Conservation (phyloP, 2,113 vertebrate species). For the Phyllostomus discolor region DNA sequence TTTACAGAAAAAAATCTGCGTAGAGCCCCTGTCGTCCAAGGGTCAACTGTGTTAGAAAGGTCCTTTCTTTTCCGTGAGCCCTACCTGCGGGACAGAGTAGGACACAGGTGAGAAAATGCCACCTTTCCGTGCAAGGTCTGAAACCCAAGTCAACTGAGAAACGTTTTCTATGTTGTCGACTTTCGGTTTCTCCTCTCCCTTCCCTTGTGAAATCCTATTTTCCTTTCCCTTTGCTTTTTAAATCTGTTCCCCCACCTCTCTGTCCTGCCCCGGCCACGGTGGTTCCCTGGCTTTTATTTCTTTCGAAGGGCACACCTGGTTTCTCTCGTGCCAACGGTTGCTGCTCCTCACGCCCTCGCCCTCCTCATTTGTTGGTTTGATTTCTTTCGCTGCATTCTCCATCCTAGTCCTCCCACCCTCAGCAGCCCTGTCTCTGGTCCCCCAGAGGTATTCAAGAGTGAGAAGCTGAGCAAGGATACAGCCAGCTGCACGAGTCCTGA, state of each 20-base stretch:
- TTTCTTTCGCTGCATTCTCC: not conserved
- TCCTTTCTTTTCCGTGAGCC: not conserved
- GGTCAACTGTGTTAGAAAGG: not conserved
- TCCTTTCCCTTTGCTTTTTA: not conserved
- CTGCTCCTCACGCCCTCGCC: not conserved
- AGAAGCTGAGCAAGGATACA: not conserved
- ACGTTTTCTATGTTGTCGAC: not conserved
- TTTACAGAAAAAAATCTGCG: not conserved
- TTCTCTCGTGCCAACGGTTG: not conserved
- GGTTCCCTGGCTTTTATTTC: not conserved
- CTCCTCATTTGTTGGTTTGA: not conserved
- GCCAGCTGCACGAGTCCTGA: rapidly evolving
- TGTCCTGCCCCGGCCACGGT: not conserved
- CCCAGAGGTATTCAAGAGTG: not conserved
- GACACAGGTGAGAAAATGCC: not conserved
- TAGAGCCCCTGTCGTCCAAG: not conserved
- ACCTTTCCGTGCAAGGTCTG: not conserved
- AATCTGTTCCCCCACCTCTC: not conserved
- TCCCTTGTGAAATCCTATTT: constrained; percentile 32
- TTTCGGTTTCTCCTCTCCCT: not conserved
- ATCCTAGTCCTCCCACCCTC: not conserved
- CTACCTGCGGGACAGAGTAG: not conserved
- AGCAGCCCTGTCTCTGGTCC: not conserved
- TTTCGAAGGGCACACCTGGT: not conserved
- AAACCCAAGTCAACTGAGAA: not conserved